Conservation (phyloP, 2,888 invertebrate species). For the Camptogramma bilineatum region DNA sequence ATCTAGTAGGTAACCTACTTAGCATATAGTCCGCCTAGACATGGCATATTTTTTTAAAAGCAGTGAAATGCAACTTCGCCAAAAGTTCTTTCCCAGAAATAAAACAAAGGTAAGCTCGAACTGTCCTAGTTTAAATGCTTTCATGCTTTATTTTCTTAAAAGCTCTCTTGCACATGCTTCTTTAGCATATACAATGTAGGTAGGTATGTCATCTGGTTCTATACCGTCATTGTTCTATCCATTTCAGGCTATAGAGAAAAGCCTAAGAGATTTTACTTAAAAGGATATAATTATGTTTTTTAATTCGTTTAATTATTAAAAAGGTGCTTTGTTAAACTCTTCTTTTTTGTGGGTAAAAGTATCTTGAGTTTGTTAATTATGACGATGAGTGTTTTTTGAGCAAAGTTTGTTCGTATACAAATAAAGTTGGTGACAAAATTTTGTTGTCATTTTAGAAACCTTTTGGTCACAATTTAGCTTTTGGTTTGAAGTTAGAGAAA, state of each 20-base stretch:
- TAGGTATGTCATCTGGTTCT: background rate
- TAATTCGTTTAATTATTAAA: no score
- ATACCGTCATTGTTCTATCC: background rate
- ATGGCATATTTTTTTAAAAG: conserved; percentile 11
- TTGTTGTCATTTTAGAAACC: no score
- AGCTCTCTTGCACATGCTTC: conserved; percentile 11
- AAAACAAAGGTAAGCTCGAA: conserved; percentile 23
- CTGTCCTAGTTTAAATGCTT: conserved; percentile 43
- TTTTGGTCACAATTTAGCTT: no score
- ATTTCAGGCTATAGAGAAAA: background rate
- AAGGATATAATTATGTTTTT: no score
- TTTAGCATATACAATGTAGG: conserved; percentile 12
- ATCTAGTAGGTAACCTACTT: background rate
- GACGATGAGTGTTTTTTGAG: no score
- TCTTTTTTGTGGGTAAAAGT: no score
- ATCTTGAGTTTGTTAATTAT: no score
- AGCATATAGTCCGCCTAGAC: background rate
- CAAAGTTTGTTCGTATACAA: no score
- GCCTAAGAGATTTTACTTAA: background rate
- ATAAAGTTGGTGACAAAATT: no score
- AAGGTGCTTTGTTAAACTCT: no score
- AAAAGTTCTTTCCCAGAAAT: conserved; percentile 19
- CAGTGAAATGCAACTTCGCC: conserved; percentile 7
- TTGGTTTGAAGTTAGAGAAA: no score
- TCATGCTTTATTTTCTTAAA: conserved; percentile 46